Percentiles rank a stretch among this genome's conserved stretches.
phyloP scores from a whole-genome alignment of 2,888 invertebrate genomes.

The Nymphalis c-album region DNA sequence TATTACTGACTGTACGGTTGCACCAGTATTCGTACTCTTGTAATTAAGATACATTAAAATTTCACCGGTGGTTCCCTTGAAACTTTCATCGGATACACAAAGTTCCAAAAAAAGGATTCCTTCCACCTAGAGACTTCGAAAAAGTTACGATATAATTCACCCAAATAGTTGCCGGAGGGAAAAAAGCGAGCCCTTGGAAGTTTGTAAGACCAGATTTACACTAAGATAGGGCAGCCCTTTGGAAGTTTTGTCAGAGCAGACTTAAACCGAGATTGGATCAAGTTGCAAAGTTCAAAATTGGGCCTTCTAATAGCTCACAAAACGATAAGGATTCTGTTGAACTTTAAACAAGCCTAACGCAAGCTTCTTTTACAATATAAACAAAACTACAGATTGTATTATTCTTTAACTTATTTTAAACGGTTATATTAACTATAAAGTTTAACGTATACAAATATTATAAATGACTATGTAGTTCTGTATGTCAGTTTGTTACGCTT shows the following conservation, averaged over 20 bases:
- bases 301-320: conserved; percentile 37
- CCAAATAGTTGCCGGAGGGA: conserved; percentile 25
- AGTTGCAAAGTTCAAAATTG: conserved; percentile 36
- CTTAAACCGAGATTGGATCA: conserved; percentile 38
- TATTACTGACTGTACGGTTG: background rate
- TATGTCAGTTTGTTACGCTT: too few relatives aligned
- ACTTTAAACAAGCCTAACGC: conserved; percentile 19
- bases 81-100: too few relatives aligned
- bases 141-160: conserved; percentile 36
- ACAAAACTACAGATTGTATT: too few relatives aligned
- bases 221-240: conserved; percentile 21
- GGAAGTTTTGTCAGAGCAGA: conserved; percentile 39
- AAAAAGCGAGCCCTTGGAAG: background rate
- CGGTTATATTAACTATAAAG: too few relatives aligned
- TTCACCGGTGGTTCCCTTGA: too few relatives aligned
- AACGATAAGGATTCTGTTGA: conserved; percentile 32
- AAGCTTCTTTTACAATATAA: conserved; percentile 4
- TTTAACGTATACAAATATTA: too few relatives aligned
- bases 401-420: too few relatives aligned
- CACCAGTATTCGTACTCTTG: background rate
- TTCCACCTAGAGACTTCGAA: conserved; percentile 18
- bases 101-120: background rate
- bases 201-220: conserved; percentile 9
- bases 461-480: too few relatives aligned
- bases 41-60: background rate